Conservation (phyloP, 2,888 invertebrate species). For the Elaeidobius kamerunicus region DNA sequence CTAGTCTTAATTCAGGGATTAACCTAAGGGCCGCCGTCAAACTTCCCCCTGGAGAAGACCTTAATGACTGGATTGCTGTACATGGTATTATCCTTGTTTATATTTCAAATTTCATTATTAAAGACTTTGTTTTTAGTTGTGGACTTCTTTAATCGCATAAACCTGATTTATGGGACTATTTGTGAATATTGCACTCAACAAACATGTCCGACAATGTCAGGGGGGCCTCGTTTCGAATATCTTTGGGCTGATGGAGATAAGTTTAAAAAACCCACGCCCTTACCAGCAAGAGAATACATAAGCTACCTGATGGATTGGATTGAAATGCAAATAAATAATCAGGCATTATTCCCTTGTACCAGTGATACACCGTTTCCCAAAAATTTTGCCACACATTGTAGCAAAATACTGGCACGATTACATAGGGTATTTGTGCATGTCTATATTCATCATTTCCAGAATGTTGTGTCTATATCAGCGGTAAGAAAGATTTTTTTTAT, state of each 20-base stretch:
- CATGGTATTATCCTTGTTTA: constrained; percentile 60
- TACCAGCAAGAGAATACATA: constrained; percentile 83
- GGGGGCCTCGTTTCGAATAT: constrained; percentile 86
- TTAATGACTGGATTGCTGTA: constrained; percentile 91
- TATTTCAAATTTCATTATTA: neutral
- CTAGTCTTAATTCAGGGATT: constrained; percentile 84
- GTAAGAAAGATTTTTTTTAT: too few relatives aligned
- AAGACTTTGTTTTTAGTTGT: constrained; percentile 70
- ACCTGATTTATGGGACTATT: constrained; percentile 87
- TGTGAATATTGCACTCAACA: constrained; percentile 79
- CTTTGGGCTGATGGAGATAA: constrained; percentile 84
- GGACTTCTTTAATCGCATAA: constrained; percentile 91
- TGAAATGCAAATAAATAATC: constrained; percentile 86
- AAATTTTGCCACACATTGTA: constrained; percentile 72
- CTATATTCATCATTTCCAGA: constrained; percentile 92
- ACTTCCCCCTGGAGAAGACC: constrained; percentile 77
- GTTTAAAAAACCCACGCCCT: constrained; percentile 73
- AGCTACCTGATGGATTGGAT: constrained; percentile 88
- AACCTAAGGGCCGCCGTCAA: constrained; percentile 79
- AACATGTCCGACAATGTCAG: constrained; percentile 87
- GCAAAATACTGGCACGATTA: constrained; percentile 83
- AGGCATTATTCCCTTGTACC: constrained; percentile 78
- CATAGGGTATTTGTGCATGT: constrained; percentile 92
- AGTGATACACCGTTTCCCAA: constrained; percentile 86
- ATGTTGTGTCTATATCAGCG: constrained; percentile 80